These are phyloP conservation scores for Corella eumyota DNA, from an alignment of 23 tunicate species.

Conservation along the genomic window DNA sequence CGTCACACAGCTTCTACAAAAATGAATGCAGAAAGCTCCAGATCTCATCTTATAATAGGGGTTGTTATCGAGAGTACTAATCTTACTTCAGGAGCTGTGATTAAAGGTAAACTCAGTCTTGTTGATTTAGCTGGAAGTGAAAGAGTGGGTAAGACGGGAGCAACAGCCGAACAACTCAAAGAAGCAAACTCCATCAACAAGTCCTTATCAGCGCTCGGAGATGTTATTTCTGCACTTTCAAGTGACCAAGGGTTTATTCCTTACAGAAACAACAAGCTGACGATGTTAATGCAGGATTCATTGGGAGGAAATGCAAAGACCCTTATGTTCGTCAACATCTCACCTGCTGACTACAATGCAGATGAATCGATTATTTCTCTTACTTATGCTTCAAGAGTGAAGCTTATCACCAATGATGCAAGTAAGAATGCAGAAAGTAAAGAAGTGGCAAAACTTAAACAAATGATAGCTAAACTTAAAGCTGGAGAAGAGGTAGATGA, in stretches of 20 bases:
- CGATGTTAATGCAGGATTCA: conserved; percentile 98
- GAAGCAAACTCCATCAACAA: conserved; percentile 99
- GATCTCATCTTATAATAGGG: conserved; percentile 87
- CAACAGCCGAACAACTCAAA: conserved; percentile 85
- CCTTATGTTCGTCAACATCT: conserved; percentile 97
- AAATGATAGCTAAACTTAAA: conserved; percentile 84
- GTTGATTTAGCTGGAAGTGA: conserved; percentile 99
- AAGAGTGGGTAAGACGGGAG: conserved; percentile 96
- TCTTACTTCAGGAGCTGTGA: conserved; percentile 78
- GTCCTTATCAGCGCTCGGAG: conserved; percentile 96
- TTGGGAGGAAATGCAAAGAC: conserved; percentile 98
- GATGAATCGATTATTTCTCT: conserved; percentile 88
- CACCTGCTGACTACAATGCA: conserved; percentile 97
- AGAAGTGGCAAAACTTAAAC: conserved; percentile 83
- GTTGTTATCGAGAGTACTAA: conserved; percentile 67
- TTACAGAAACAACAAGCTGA: conserved; percentile 95
- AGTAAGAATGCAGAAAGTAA: conserved; percentile 88
- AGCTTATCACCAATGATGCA: conserved; percentile 92
- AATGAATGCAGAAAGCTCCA: conserved; percentile 90
- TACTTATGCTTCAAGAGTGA: conserved; percentile 96
- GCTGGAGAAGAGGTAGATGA: conserved; percentile 91
- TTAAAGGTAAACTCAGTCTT: conserved; percentile 81
- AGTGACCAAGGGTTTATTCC: conserved; percentile 92
- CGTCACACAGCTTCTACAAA: conserved; percentile 91
- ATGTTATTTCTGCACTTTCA: conserved; percentile 89